phyloP scores from a whole-genome alignment of 2,797 vertebrate genomes.

The Avahi laniger region DNA sequence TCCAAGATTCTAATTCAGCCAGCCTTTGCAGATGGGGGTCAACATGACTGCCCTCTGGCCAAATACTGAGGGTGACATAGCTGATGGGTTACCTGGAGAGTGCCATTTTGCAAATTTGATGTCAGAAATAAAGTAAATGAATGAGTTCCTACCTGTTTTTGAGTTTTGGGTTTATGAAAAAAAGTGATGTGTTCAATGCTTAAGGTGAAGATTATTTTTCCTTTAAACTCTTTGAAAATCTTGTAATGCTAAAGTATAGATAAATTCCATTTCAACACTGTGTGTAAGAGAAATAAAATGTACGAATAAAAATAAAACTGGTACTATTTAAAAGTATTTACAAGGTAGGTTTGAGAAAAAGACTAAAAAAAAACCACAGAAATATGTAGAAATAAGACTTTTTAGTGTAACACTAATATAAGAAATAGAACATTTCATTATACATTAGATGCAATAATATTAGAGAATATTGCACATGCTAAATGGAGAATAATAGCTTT shows the following conservation, averaged over 20 bases:
- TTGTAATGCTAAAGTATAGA: not conserved
- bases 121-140: constrained; percentile 44
- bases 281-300: not conserved
- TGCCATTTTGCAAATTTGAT: constrained; percentile 35
- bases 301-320: constrained; percentile 34
- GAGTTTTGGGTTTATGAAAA: constrained; percentile 4
- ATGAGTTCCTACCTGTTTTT: not conserved
- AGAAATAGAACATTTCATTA: constrained; percentile 32
- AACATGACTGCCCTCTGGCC: constrained; percentile 72
- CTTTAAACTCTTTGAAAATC: constrained; percentile 52
- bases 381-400: constrained; percentile 49
- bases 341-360: not conserved
- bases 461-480: not conserved
- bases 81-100: constrained; percentile 44
- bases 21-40: constrained; percentile 79
- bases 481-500: constrained; percentile 38
- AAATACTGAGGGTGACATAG: constrained; percentile 55
- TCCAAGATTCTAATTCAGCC: constrained; percentile 76
- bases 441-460: constrained; percentile 16
- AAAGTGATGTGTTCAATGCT: not conserved
- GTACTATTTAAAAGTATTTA: constrained; percentile 10
- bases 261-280: constrained; percentile 17
- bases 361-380: not conserved
- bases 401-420: constrained; percentile 11
- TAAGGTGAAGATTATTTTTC: constrained; percentile 39